phyloP scores from a whole-genome alignment of 2,888 invertebrate genomes.

The Chrysodeixis includens region DNA sequence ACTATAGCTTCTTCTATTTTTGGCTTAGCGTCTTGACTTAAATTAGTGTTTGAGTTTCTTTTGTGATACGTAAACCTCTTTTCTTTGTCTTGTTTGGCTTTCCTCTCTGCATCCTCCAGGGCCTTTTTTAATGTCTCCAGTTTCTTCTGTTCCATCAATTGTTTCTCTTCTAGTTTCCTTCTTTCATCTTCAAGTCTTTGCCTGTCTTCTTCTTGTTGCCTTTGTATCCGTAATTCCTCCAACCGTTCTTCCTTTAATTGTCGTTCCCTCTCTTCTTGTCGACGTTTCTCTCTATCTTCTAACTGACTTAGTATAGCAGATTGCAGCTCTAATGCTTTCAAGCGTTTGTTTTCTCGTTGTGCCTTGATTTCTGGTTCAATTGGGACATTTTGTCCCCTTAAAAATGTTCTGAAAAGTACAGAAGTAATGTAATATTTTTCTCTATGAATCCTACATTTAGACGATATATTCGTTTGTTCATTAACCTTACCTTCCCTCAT shows the following conservation, averaged over 20 bases:
- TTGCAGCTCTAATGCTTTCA: slow-evolving; percentile 96
- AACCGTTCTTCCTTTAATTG: slow-evolving; percentile 93
- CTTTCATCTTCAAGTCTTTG: slow-evolving; percentile 93
- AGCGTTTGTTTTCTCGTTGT: slow-evolving; percentile 94
- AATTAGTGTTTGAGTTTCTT: slow-evolving; percentile 64
- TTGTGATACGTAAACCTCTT: slow-evolving; percentile 81
- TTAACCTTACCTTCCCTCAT: slow-evolving; percentile 80
- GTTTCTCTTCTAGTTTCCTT: slow-evolving; percentile 90
- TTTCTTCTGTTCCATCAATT: slow-evolving; percentile 92
- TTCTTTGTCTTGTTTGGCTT: slow-evolving; percentile 92
- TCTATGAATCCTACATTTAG: background rate
- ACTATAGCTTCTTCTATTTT: slow-evolving; percentile 63
- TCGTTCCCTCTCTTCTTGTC: slow-evolving; percentile 93
- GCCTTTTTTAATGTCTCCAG: slow-evolving; percentile 94
- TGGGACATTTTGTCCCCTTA: slow-evolving; percentile 96
- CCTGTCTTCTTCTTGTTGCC: slow-evolving; percentile 92
- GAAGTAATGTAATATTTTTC: background rate
- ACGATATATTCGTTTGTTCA: background rate
- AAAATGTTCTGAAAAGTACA: slow-evolving; percentile 87
- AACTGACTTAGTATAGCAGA: slow-evolving; percentile 95
- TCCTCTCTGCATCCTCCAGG: slow-evolving; percentile 93
- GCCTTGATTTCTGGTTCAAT: slow-evolving; percentile 94
- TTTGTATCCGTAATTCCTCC: slow-evolving; percentile 93
- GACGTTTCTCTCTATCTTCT: slow-evolving; percentile 93
- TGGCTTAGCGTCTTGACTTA: slow-evolving; percentile 63